Percentiles rank a stretch among this genome's conserved stretches.
phyloP scores from a whole-genome alignment of 2,888 invertebrate species.

The Zygogramma bicolorata region DNA sequence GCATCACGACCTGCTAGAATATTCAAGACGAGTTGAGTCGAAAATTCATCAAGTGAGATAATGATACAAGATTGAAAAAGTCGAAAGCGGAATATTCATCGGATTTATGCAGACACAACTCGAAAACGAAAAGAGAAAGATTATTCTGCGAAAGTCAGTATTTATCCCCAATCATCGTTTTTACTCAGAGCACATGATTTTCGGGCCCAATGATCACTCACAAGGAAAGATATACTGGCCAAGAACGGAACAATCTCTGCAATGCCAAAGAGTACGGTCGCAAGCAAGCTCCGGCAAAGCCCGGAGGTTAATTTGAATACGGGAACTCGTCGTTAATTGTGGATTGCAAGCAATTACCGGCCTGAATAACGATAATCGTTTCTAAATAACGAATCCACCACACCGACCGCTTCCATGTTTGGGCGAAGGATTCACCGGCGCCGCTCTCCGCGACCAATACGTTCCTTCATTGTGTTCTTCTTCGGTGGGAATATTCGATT shows the following conservation, averaged over 20 bases:
- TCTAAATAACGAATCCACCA: constrained; percentile 39
- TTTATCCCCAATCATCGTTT: too few species aligned
- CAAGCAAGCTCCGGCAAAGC: neutral
- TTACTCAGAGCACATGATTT: too few species aligned
- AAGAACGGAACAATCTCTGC: neutral
- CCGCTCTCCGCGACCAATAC: constrained; percentile 23
- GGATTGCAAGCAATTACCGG: constrained; percentile 43
- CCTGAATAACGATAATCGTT: constrained; percentile 47
- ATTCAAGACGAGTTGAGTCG: too few species aligned
- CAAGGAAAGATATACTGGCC: too few species aligned
- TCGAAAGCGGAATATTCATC: too few species aligned
- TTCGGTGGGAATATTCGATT: constrained; percentile 23
- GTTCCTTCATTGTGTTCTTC: constrained; percentile 22
- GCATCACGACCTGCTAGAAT: too few species aligned
- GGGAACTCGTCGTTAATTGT: constrained; percentile 36
- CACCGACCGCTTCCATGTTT: constrained; percentile 33
- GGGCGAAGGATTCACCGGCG: constrained; percentile 15
- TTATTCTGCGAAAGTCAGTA: too few species aligned
- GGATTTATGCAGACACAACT: too few species aligned
- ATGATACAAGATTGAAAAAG: too few species aligned
- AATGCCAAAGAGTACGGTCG: neutral
- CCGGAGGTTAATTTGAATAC: constrained; percentile 33
- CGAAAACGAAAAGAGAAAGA: too few species aligned
- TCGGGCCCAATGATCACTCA: too few species aligned
- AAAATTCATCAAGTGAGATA: too few species aligned